These are phyloP conservation scores for Pachyrhynchus sulphureomaculatus DNA, from an alignment of 1,140 invertebrate genomes.

Conservation along the genomic window DNA sequence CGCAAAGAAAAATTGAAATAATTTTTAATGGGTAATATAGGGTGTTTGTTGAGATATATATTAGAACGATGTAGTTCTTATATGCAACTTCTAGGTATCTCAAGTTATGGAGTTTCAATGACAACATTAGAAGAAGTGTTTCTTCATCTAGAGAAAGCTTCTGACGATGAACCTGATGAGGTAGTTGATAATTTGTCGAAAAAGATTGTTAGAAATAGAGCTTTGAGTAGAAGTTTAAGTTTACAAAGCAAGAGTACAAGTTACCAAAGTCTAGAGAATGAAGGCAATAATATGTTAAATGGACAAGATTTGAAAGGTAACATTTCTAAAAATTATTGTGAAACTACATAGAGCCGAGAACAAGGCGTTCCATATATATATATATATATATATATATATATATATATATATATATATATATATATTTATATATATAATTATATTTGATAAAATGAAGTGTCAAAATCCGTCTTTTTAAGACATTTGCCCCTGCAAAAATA, in stretches of 20 bases:
- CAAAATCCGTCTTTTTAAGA: too few species aligned
- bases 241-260: conserved; percentile 71
- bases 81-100: conserved; percentile 72
- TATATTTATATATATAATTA: too few species aligned
- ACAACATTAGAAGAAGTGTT: conserved; percentile 90
- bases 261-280: conserved; percentile 71
- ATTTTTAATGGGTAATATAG: too few species aligned
- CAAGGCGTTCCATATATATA: too few species aligned
- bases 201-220: conserved; percentile 69
- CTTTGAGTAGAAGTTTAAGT: conserved; percentile 67
- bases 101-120: conserved; percentile 89
- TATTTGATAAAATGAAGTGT: too few species aligned
- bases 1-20: too few species aligned
- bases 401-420: too few species aligned
- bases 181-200: conserved; percentile 70
- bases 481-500: too few species aligned
- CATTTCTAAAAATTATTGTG: background rate
- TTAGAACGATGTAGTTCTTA: too few species aligned
- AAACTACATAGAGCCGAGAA: background rate
- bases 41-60: too few species aligned
- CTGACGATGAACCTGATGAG: conserved; percentile 60
- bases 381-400: too few species aligned
- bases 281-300: conserved; percentile 48
- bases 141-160: conserved; percentile 72
- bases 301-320: conserved; percentile 36